Conservation (phyloP, 2,888 invertebrate species). For the Callyntrura sp. region DNA sequence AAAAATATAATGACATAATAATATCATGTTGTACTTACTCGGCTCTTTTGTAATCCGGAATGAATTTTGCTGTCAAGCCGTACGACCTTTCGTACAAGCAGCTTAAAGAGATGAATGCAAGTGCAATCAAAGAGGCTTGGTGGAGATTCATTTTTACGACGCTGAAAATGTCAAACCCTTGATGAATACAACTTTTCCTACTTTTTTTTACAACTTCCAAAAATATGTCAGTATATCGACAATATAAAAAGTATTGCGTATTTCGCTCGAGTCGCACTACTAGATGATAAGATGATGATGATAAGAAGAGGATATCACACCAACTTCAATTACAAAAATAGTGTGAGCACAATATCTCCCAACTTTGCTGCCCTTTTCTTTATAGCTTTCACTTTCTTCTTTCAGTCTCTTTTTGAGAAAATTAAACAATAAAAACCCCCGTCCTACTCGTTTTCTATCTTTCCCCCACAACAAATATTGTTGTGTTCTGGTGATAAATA, state of each 20-base stretch:
- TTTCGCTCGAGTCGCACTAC: background rate
- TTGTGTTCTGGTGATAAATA: too few species aligned
- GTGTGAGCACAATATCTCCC: conserved; percentile 4
- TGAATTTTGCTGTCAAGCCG: conserved; percentile 59
- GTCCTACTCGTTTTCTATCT: background rate
- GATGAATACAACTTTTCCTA: background rate
- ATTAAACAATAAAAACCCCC: background rate
- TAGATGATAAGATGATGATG: background rate
- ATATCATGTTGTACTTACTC: conserved; percentile 57
- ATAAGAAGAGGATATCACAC: background rate
- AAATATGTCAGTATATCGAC: background rate
- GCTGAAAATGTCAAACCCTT: background rate
- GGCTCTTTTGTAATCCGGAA: conserved; percentile 63
- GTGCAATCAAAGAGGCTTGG: conserved; percentile 16
- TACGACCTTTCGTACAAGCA: conserved; percentile 56
- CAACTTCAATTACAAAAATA: conserved; percentile 9
- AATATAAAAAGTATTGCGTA: background rate
- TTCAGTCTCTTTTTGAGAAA: conserved; percentile 25
- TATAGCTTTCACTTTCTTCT: conserved; percentile 23
- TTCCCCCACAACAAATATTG: too few species aligned
- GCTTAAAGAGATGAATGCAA: conserved; percentile 54
- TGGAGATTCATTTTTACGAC: conserved; percentile 59
- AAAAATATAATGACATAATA: background rate
- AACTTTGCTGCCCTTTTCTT: background rate
- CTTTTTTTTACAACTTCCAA: background rate